These are phyloP conservation scores for Drosophila busckii DNA, from an alignment of 1,140 invertebrate species.

Conservation along the genomic window DNA sequence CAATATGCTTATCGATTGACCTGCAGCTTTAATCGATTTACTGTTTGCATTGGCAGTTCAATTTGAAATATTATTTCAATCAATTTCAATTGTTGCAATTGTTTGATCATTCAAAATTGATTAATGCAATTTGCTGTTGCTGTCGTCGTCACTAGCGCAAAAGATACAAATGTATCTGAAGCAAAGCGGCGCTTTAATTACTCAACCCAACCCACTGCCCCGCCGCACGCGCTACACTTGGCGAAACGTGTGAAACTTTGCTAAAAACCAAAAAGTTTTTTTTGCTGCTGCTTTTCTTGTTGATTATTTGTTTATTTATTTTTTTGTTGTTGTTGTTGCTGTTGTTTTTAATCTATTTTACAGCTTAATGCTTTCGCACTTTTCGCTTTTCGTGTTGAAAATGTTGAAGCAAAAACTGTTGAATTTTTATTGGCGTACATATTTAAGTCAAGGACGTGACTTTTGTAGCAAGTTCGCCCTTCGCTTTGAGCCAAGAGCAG, in stretches of 20 bases:
- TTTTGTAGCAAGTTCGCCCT: slow-evolving; percentile 66
- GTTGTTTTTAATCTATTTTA: neutral
- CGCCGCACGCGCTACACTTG: slow-evolving; percentile 2
- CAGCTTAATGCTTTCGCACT: slow-evolving; percentile 8
- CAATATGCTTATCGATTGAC: no score
- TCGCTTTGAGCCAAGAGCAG: no score
- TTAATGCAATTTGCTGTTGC: no score
- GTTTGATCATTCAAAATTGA: no score
- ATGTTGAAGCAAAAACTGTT: slow-evolving; percentile 27
- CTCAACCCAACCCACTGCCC: no score
- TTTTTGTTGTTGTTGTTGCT: neutral
- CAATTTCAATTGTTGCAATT: no score
- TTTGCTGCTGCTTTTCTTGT: slow-evolving; percentile 4
- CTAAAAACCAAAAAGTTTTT: neutral
- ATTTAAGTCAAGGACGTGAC: slow-evolving; percentile 70
- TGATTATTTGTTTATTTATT: neutral
- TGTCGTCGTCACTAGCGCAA: slow-evolving; percentile 17
- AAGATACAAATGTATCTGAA: slow-evolving; percentile 41
- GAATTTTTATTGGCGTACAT: slow-evolving; percentile 35
- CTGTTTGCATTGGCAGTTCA: no score
- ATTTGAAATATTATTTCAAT: no score
- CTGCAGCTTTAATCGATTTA: no score
- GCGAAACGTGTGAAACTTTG: neutral
- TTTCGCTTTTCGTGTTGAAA: slow-evolving; percentile 8
- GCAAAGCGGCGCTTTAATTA: slow-evolving; percentile 8